Evolutionary conservation across 2,888 invertebrate genomes (phyloP).

Genomic region (Tenthredo amoena): DNA sequence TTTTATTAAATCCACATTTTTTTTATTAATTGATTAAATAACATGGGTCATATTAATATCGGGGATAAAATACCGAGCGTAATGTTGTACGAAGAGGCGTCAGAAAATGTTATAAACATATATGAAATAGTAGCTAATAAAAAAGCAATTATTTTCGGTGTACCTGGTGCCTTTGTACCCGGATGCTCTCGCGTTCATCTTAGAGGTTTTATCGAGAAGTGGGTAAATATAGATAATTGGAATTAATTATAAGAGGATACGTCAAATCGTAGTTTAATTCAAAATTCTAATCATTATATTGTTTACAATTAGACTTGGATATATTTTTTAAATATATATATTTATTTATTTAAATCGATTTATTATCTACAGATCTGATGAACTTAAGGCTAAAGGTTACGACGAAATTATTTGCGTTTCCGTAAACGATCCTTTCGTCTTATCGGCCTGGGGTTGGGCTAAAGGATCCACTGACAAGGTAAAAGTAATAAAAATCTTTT

Average conservation of each 20-base stretch:
- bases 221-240: slow-evolving; percentile 1
- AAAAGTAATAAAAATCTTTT: too few species aligned
- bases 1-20: background rate
- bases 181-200: slow-evolving; percentile 79
- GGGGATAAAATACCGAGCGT: slow-evolving; percentile 78
- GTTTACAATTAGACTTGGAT: too few species aligned
- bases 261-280: too few species aligned
- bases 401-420: slow-evolving; percentile 78
- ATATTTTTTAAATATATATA: background rate
- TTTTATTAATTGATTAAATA: slow-evolving; percentile 21
- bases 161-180: slow-evolving; percentile 80
- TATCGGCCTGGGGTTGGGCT: slow-evolving; percentile 78
- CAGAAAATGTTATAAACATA: slow-evolving; percentile 76
- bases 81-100: slow-evolving; percentile 77
- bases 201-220: slow-evolving; percentile 77
- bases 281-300: too few species aligned
- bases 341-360: background rate
- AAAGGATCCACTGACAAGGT: slow-evolving; percentile 77
- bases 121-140: slow-evolving; percentile 75
- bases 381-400: slow-evolving; percentile 77
- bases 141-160: slow-evolving; percentile 79
- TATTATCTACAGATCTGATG: slow-evolving; percentile 64
- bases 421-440: slow-evolving; percentile 80
- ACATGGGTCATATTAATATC: slow-evolving; percentile 69
- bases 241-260: background rate